A percentile compares a stretch with the other conserved stretches of the same genome.
Conservation (phyloP, 2,797 vertebrate genomes). For the Passerculus sandwichensis region DNA sequence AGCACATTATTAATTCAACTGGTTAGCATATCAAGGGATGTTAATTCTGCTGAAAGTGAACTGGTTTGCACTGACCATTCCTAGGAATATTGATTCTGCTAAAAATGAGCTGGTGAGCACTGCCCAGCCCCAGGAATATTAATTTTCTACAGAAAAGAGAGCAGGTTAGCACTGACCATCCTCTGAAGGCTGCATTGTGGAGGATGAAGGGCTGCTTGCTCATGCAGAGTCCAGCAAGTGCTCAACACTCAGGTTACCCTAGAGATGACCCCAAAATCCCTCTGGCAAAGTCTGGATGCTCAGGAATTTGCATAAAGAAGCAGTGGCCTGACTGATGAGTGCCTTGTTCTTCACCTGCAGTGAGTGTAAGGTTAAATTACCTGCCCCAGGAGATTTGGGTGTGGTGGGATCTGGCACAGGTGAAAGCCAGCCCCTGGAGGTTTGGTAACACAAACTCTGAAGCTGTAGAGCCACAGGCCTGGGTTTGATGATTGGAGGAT, state of each 20-base stretch:
- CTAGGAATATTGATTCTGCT: background rate
- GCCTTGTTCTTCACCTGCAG: background rate
- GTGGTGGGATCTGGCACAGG: too few species aligned
- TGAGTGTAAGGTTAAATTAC: background rate
- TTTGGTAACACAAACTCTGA: background rate
- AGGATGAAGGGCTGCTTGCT: background rate
- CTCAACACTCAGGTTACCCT: background rate
- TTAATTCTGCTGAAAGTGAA: too few species aligned
- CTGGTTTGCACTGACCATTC: background rate
- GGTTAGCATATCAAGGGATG: too few species aligned
- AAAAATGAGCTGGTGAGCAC: background rate
- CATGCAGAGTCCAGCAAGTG: background rate
- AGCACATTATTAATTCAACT: background rate
- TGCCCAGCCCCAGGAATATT: background rate
- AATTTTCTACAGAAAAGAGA: background rate
- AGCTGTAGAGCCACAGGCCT: background rate
- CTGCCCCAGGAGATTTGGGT: background rate
- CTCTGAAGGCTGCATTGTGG: background rate
- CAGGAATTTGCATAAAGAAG: background rate
- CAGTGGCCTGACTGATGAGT: background rate
- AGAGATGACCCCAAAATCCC: background rate
- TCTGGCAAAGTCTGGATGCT: background rate
- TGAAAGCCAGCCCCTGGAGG: background rate
- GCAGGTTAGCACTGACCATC: background rate
- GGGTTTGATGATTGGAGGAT: background rate